A percentile compares a stretch with the other conserved stretches of the same genome.
Evolutionary conservation across 2,113 vertebrate genomes (phyloP).

Genomic region (Cryptomyrus ogoouensis): DNA sequence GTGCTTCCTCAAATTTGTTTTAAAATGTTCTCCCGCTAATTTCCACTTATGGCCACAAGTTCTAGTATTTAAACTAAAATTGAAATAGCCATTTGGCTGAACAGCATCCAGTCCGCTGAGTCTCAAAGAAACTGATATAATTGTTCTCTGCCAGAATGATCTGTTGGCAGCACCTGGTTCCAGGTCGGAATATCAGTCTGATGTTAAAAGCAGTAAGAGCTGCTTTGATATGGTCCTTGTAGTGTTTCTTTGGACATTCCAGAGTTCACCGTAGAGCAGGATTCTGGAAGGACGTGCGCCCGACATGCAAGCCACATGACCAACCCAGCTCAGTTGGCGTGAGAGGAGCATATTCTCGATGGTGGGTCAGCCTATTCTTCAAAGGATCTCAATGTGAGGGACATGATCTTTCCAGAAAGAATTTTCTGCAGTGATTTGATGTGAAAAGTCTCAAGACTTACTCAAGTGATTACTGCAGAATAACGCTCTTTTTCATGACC

Average conservation of each 20-base stretch:
- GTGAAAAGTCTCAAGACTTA: neutral
- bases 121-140: too few relatives aligned
- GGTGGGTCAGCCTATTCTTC: neutral
- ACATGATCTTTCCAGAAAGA: neutral
- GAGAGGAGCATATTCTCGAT: neutral
- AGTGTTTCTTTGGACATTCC: neutral
- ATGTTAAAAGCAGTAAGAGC: neutral
- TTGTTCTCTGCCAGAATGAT: neutral
- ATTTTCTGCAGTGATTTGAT: neutral
- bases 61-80: too few relatives aligned
- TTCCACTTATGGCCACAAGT: too few relatives aligned
- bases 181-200: neutral
- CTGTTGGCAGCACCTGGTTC: neutral
- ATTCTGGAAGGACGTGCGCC: neutral
- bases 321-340: neutral
- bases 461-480: too few relatives aligned
- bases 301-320: neutral
- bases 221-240: neutral
- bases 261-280: too few relatives aligned
- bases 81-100: too few relatives aligned
- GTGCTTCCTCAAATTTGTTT: too few relatives aligned
- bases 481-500: too few relatives aligned
- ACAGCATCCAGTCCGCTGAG: too few relatives aligned
- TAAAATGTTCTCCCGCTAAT: too few relatives aligned
- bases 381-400: neutral